These are phyloP conservation scores for Anguilla rostrata DNA, from an alignment of 2,113 vertebrate genomes.

Conservation along the genomic window DNA sequence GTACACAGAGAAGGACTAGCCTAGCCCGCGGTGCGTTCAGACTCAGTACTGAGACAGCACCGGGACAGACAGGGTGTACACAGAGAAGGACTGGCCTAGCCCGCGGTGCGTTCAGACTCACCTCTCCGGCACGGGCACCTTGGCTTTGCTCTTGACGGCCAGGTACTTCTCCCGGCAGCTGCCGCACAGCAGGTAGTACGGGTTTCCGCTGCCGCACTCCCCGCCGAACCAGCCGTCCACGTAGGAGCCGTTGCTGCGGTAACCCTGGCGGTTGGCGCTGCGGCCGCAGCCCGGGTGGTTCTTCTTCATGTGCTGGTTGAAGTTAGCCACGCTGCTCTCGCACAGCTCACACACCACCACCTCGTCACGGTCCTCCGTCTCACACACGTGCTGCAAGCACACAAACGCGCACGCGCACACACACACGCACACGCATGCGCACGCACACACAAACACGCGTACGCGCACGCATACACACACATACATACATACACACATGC, in stretches of 20 bases:
- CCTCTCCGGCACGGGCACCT: conserved; percentile 84
- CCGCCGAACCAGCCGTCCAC: conserved; percentile 98
- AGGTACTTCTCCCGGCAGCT: conserved; percentile 93
- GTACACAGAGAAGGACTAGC: not conserved
- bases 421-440: too few species aligned
- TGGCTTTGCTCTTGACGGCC: conserved; percentile 87
- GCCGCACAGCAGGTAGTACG: conserved; percentile 91
- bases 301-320: conserved; percentile 98
- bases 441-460: too few species aligned
- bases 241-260: conserved; percentile 95
- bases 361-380: conserved; percentile 92
- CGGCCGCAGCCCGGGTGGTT: conserved; percentile 93
- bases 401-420: conserved; percentile 2
- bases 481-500: too few species aligned
- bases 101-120: conserved; percentile 43
- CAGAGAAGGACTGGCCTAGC: not conserved
- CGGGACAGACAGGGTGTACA: too few species aligned
- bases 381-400: conserved; percentile 86
- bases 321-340: conserved; percentile 89
- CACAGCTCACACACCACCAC: conserved; percentile 94
- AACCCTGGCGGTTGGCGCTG: conserved; percentile 94
- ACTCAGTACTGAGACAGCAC: not conserved
- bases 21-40: not conserved
- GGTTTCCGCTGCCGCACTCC: conserved; percentile 95
- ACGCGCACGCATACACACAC: too few species aligned